Evolutionary conservation across 2,797 vertebrate species (phyloP), one percentile per base, ranked within the genome.

Genomic region (Fistularia commersonii): DNA sequence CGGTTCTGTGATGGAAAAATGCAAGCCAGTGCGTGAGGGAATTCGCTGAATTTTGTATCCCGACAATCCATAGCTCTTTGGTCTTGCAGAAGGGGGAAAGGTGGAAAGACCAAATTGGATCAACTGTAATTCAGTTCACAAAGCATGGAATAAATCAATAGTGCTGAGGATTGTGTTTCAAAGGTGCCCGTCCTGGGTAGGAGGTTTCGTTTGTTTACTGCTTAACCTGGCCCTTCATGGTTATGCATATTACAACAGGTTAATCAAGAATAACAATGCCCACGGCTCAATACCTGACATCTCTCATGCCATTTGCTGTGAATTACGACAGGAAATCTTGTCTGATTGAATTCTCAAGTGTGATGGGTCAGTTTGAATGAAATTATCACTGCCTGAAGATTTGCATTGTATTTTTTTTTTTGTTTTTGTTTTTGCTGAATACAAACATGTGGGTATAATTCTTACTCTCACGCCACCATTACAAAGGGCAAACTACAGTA

Each of bases 81-180:
- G 73, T 83, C 71, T 72, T 66, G 73, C 77, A 77, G 77, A 77
- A 23, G 70, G 72, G 77, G 80, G 82, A 80, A 81, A 83, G 82
- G 84, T 83, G 84, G 80, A 33, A 64, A 76, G 80, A 86, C 82
- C 77, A 90, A 88, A 90, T 87, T 89, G 86, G 89, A 90, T 90
- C 80, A 83, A 90, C 89, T 87, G 82, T 83, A 90, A 88, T 90
- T 89, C 85, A 84, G 86, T 88, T 87, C 81, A 67, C 78, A 62
- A 49, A 69, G 82, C 80, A 64, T 79, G 72, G 84, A 85, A 85
- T 84, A 71, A 87, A 90, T 91, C 88, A 72, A 90, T 90, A 88
- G 84, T 82, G 85, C 83, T 89, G 88, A 89, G 82, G 82, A 87
- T 87, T 80, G 79, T 75, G 77, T 89, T 88, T 87, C 62, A 47